Conservation (phyloP, 2,888 invertebrate species). For the Drepana falcataria region DNA sequence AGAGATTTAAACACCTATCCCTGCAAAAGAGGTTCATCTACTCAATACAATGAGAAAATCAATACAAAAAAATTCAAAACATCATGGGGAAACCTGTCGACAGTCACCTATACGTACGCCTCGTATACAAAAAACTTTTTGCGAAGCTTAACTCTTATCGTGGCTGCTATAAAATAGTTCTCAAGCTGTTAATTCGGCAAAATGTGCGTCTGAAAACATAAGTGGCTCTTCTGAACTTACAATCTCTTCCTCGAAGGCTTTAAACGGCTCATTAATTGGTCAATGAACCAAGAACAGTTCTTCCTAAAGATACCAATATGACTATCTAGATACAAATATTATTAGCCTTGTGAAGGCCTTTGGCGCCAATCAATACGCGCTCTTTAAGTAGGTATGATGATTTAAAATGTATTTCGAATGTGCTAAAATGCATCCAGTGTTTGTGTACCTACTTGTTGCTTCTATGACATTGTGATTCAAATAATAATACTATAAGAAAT, state of each 20-base stretch:
- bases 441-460: too few species aligned
- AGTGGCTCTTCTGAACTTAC: slow-evolving; percentile 49
- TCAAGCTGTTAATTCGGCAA: not conserved
- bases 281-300: not conserved
- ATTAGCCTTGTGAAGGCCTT: not conserved
- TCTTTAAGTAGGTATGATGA: not conserved
- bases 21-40: too few species aligned
- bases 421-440: too few species aligned
- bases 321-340: not conserved
- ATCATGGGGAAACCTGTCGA: too few species aligned
- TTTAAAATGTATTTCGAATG: too few species aligned
- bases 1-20: too few species aligned
- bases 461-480: too few species aligned
- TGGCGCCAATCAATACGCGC: not conserved
- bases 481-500: too few species aligned
- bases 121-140: too few species aligned
- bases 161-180: not conserved
- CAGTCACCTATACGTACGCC: too few species aligned
- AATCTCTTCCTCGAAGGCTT: slow-evolving; percentile 49
- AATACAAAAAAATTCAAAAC: too few species aligned
- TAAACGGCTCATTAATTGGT: slow-evolving; percentile 10
- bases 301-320: not conserved
- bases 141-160: not conserved
- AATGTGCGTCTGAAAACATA: slow-evolving; percentile 1
- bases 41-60: too few species aligned